Evolutionary conservation across 64 coral and sea anemone genomes (phyloP).

Genomic region (Pocillopora damicornis): DNA sequence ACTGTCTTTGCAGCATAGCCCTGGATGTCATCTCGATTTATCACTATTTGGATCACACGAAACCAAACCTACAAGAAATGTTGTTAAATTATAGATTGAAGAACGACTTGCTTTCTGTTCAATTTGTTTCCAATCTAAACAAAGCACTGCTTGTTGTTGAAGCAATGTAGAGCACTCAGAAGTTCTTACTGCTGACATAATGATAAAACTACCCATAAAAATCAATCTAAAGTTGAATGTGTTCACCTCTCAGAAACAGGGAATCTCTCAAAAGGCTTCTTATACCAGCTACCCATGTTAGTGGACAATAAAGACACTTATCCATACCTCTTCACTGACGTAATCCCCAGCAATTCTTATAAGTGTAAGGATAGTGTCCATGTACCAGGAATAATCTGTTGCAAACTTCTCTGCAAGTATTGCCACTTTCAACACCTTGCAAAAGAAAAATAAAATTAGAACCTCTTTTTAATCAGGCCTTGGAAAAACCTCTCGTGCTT

Average conservation of each 20-base stretch:
- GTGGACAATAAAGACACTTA: neutral
- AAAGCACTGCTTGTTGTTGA: no score
- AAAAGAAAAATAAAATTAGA: neutral
- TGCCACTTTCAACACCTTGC: slow-evolving; percentile 86
- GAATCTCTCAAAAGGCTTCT: neutral
- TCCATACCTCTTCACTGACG: slow-evolving; percentile 90
- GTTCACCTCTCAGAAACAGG: no score
- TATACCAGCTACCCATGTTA: neutral
- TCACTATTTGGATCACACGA: slow-evolving; percentile 97
- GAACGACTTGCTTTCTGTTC: no score
- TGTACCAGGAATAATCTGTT: slow-evolving; percentile 93
- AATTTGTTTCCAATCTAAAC: no score
- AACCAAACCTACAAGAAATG: slow-evolving; percentile 77
- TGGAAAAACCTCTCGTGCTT: no score
- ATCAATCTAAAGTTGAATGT: neutral
- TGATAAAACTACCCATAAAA: no score
- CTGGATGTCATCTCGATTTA: slow-evolving; percentile 98
- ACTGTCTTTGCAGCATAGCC: slow-evolving; percentile 99
- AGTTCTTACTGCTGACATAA: no score
- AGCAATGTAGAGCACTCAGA: no score
- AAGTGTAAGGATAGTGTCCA: slow-evolving; percentile 88
- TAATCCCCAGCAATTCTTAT: slow-evolving; percentile 94
- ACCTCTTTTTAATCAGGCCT: neutral
- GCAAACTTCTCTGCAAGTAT: slow-evolving; percentile 97
- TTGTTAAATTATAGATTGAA: no score